Evolutionary conservation across 2,797 vertebrate genomes (phyloP).

Genomic region (Sylvia borin): DNA sequence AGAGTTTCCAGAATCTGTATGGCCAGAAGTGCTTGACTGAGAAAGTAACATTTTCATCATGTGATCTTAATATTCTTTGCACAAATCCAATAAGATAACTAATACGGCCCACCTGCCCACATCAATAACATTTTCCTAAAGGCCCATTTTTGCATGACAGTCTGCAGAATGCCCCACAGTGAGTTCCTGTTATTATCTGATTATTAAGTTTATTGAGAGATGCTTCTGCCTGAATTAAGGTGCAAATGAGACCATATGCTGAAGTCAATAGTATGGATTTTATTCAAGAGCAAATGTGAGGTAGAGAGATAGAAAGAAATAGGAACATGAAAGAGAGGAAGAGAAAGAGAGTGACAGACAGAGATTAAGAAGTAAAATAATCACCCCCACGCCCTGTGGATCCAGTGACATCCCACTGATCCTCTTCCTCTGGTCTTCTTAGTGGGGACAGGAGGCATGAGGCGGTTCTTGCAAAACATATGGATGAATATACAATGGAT

Average conservation of each 20-base stretch:
- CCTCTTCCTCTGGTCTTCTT: not conserved
- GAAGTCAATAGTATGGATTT: not conserved
- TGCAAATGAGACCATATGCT: not conserved
- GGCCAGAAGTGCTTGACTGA: not conserved
- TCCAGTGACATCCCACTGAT: not conserved
- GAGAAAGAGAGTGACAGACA: not conserved
- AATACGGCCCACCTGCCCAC: not conserved
- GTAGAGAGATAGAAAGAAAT: not conserved
- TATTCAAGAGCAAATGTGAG: not conserved
- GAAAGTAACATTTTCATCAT: not conserved
- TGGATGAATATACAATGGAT: not conserved
- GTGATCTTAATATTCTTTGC: not conserved
- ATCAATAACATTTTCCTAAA: not conserved
- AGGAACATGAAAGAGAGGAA: not conserved
- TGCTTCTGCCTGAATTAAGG: not conserved
- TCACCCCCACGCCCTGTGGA: fast-evolving
- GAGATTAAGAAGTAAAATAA: not conserved
- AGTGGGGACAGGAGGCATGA: fast-evolving
- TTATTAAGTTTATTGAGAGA: not conserved
- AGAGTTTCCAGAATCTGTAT: not conserved
- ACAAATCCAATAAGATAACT: not conserved
- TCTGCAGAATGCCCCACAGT: not conserved
- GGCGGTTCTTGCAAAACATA: not conserved
- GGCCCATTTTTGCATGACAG: not conserved
- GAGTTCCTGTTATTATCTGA: not conserved